A percentile compares a stretch with the other conserved stretches of the same genome.
phyloP scores from a whole-genome alignment of 2,888 invertebrate genomes.

The Brachyptera risi region DNA sequence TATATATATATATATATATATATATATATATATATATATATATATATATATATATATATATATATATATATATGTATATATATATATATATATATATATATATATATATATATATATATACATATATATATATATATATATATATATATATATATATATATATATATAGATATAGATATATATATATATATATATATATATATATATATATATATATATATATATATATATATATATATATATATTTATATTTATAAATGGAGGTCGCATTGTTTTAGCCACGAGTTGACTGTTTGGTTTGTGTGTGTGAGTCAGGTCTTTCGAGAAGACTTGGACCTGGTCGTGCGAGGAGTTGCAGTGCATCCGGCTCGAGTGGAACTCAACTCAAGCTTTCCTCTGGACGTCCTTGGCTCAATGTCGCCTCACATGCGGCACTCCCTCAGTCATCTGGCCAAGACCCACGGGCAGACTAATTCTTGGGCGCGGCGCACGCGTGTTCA shows the following conservation, averaged over 20 bases:
- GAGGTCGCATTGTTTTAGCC: too few relatives aligned
- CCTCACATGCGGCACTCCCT: slow-evolving; percentile 70
- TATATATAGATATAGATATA: neutral
- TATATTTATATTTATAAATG: too few relatives aligned
- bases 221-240: too few relatives aligned
- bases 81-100: slow-evolving; percentile 11
- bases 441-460: slow-evolving; percentile 74
- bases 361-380: slow-evolving; percentile 53
- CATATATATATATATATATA: neutral
- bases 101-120: slow-evolving; percentile 16
- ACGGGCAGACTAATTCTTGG: slow-evolving; percentile 66
- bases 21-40: slow-evolving; percentile 6
- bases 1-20: neutral
- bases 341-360: slow-evolving; percentile 64
- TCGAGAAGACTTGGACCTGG: slow-evolving; percentile 74
- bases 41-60: slow-evolving; percentile 5
- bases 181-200: neutral
- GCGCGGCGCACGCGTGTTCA: slow-evolving; percentile 58
- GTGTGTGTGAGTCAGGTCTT: too few relatives aligned
- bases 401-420: slow-evolving; percentile 62
- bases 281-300: too few relatives aligned
- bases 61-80: slow-evolving; percentile 10
- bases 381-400: slow-evolving; percentile 45
- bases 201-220: too few relatives aligned
- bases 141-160: too few relatives aligned